A percentile compares a stretch with the other conserved stretches of the same genome.
These are phyloP conservation scores for Cotesia chilonis DNA, from an alignment of 1,140 invertebrate genomes.

Conservation along the genomic window DNA sequence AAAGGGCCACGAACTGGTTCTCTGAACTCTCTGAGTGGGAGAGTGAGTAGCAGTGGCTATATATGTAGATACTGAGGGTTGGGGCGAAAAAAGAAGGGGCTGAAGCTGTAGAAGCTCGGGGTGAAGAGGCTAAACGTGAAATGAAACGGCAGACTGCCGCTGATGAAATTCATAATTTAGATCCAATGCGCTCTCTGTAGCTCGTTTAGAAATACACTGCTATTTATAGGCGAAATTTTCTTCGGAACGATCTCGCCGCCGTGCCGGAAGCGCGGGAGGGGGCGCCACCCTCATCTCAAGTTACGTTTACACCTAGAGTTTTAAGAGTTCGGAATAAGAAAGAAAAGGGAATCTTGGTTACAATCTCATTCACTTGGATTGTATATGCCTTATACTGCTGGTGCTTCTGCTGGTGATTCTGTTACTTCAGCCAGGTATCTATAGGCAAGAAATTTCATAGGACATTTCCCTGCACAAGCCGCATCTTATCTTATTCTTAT, in stretches of 20 bases:
- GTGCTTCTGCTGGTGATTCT: not conserved
- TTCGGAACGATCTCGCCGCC: constrained; percentile 50
- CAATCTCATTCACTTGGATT: constrained; percentile 5
- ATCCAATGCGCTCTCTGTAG: constrained; percentile 66
- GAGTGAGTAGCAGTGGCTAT: constrained; percentile 7
- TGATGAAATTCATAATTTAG: constrained; percentile 69
- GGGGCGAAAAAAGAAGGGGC: constrained; percentile 5
- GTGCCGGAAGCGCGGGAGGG: constrained; percentile 29
- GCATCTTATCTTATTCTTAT: too few species aligned
- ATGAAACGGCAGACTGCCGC: constrained; percentile 66
- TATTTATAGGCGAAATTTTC: constrained; percentile 68
- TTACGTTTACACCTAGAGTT: constrained; percentile 29
- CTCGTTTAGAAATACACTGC: constrained; percentile 67
- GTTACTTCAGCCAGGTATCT: not conserved
- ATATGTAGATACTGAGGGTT: constrained; percentile 8
- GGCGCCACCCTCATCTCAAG: constrained; percentile 2
- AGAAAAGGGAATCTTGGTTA: constrained; percentile 21
- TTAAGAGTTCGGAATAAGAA: constrained; percentile 12
- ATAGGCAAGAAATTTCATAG: constrained; percentile 1
- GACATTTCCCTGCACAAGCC: not conserved
- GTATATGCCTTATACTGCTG: not conserved
- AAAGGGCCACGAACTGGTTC: constrained; percentile 30
- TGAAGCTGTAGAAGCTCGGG: constrained; percentile 4
- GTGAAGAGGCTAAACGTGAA: constrained; percentile 57
- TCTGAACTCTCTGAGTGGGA: not conserved